Evolutionary conservation across 2,888 invertebrate genomes (phyloP), one percentile per base, ranked within the genome.

Genomic region (Epinotia nisella): DNA sequence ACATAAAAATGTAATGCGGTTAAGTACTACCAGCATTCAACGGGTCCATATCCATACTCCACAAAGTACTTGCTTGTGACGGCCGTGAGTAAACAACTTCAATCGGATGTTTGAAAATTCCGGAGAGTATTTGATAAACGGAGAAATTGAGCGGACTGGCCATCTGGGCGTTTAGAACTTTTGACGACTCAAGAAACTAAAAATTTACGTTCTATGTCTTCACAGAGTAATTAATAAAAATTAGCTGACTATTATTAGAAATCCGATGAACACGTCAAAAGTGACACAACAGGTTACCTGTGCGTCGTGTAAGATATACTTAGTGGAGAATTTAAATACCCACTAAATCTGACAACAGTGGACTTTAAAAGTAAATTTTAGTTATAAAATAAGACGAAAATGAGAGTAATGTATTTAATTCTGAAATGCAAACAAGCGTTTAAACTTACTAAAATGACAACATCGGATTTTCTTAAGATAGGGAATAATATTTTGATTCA

Each of bases 1-100:
- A 74, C 67, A 71, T 70, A 76, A 75, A 81, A 81, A 80, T 80
- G 82, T 80, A 78, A 80, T 56, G 66, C 66, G 66, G 66, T 66
- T 66, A 66, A 66, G 66, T 66, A 55, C 51, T 56, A 55, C 51
- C 5, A 19, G 51, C 51, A 56, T 56, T 66, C 55, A 21, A 56
- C 24, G 39, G 11, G 15, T 15, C 55, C 21, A 55, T 39, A 35
- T 15, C 55, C 21, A 55, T 39, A 35, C 55, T 55, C 65, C 55
- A 56, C 41, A 55, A 24, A 56, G n/a, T 29, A 56, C 66, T 55
- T 56, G 41, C 41, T 49, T 49, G 66, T 51, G 29, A 24, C 21
- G 35, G 59, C 19, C 59, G 35, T 41, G 62, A 49, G 41, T 29
- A 66, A 56, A 66, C 56, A 56, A 41, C 65, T 66, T 55, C 19